A percentile compares a stretch with the other conserved stretches of the same genome.
Conservation (phyloP, 2,797 vertebrate genomes). For the Danio jaintianensis region DNA sequence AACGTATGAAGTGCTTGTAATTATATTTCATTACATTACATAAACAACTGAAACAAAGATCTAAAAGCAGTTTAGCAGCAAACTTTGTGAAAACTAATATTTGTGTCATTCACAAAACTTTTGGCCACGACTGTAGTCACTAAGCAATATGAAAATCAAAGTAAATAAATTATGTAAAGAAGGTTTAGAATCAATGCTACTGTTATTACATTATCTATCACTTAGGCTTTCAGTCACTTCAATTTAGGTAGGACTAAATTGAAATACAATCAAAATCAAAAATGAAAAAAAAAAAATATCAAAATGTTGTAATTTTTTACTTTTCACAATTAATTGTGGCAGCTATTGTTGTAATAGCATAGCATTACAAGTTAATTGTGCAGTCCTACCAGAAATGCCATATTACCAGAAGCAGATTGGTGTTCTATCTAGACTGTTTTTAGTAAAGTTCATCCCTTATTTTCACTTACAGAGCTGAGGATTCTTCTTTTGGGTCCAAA, state of each 20-base stretch:
- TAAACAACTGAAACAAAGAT: no score
- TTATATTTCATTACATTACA: no score
- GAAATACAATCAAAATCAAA: no score
- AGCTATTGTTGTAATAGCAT: not conserved
- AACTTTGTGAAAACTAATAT: no score
- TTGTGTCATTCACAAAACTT: no score
- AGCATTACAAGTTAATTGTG: not conserved
- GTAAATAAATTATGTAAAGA: not conserved
- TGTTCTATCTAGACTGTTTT: not conserved
- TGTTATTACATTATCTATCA: not conserved
- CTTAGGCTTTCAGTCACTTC: not conserved
- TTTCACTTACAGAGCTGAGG: not conserved
- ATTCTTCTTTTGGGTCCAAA: constrained; percentile 41
- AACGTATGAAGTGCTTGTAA: no score
- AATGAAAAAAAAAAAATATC: no score
- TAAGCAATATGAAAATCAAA: not conserved
- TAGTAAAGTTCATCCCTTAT: not conserved
- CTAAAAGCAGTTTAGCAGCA: no score
- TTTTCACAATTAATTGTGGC: not conserved
- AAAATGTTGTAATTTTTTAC: not conserved
- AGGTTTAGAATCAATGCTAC: not conserved
- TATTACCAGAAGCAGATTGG: not conserved
- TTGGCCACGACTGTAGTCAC: no score
- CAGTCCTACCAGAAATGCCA: not conserved
- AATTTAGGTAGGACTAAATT: not conserved